Evolutionary conservation across 2,113 vertebrate genomes (phyloP).

Genomic region (Vulpes ferrilata): DNA sequence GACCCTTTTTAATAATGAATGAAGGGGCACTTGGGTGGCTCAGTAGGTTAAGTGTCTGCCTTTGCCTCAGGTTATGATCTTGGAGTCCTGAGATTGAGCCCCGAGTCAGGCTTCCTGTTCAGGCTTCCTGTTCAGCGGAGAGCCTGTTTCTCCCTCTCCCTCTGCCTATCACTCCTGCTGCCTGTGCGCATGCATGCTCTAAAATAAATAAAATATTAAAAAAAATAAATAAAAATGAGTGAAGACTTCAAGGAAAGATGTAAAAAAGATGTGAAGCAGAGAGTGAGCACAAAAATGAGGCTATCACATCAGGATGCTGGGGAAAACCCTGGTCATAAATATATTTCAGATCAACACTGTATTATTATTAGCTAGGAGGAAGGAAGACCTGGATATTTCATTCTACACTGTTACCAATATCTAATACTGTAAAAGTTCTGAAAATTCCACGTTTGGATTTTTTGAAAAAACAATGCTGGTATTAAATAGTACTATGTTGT

Average conservation of each 20-base stretch:
- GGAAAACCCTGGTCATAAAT: not conserved
- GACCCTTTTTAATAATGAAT: not conserved
- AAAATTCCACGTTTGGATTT: not conserved
- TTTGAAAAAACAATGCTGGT: not conserved
- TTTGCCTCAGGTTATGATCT: no score
- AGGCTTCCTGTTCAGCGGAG: no score
- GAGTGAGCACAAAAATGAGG: not conserved
- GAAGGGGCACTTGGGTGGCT: no score
- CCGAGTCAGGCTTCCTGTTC: no score
- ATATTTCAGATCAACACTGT: not conserved
- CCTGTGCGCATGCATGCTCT: no score
- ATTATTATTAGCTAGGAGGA: not conserved
- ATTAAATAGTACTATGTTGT: constrained; percentile 32
- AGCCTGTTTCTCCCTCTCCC: no score
- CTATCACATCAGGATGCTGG: not conserved
- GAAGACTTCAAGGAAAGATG: not conserved
- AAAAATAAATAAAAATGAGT: not conserved
- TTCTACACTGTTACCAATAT: not conserved
- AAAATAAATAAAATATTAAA: no score
- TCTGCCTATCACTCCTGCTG: no score
- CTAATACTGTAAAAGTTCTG: not conserved
- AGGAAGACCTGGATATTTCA: not conserved
- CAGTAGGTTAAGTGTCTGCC: no score
- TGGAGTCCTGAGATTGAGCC: no score
- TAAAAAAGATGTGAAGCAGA: not conserved